Base-by-base conservation (phyloP, 2,797 vertebrate genomes). In the Sebastes hubbsi region DNA sequence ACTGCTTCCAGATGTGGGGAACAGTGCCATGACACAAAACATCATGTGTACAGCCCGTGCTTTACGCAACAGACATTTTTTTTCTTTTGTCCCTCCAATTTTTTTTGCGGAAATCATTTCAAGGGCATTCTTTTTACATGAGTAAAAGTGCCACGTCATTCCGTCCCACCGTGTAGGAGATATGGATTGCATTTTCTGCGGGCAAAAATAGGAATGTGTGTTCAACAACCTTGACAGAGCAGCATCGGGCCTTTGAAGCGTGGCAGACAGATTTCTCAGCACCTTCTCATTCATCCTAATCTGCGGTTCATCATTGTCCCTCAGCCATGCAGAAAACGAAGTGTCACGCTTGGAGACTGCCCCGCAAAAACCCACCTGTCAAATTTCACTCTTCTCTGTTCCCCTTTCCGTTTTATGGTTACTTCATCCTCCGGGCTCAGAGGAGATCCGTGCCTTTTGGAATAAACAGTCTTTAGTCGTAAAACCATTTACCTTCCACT, bases 1-100 rank as follows among this genome's bases (percentile, higher is more conserved):
- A 95, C 84, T 78, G 69, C 75, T 94, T 93, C 93, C 95, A 96
- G 94, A 95, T 95, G 95, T 92, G 84, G 56, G 77, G 78, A 89
- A 80, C 78, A 4, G 63, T 76, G 88, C 83, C 74, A 74, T 62
- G 74, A 88, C 72, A 69, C 70, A 81, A 78, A 88, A 66, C 72
- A 78, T 84, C 64, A 72, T 75, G 75, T 78, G 84, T 80, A 64
- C 34, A 69, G 64, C 58, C 59, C 56, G 20, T 36, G 54, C 72
- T 56, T 82, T 69, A 34, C 49, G 29, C 73, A 84, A 65, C 56
- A 71, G 65, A 72, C 42, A 71, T 72, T 18, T 18, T 46, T 18
- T 49, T 49, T 60, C 8, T 55, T 65, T 68, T 69, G 56, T 82
- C 77, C 30, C 25, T 77, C 64, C 27, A 52, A 59, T 87, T 46